Conservation (phyloP, 2,797 vertebrate species). For the Syncerus caffer region DNA sequence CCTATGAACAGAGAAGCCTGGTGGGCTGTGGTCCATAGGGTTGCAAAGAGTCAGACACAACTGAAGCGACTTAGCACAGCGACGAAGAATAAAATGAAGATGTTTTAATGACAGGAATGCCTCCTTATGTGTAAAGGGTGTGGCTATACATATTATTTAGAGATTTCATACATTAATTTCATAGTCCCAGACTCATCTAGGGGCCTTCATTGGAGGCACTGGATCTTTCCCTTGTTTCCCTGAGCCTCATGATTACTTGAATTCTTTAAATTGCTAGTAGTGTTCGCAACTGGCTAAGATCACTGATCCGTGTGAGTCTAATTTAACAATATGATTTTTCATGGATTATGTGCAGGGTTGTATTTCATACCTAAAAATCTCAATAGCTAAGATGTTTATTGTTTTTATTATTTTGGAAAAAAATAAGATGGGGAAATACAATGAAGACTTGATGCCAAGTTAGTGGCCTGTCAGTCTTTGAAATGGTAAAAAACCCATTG, state of each 20-base stretch:
- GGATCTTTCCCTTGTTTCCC: background rate
- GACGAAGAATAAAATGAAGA: background rate
- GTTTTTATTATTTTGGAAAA: background rate
- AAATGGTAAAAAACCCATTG: background rate
- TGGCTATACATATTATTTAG: background rate
- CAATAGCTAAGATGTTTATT: background rate
- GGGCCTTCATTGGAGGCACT: background rate
- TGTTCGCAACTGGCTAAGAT: background rate
- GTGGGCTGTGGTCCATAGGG: background rate
- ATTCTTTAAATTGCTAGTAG: background rate
- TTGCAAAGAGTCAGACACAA: background rate
- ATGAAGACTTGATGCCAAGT: background rate
- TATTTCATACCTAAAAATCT: background rate
- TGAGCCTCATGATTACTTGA: background rate
- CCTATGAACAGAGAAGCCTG: background rate
- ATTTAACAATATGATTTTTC: background rate
- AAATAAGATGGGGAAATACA: background rate
- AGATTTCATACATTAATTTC: background rate
- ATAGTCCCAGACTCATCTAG: background rate
- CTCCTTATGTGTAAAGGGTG: background rate
- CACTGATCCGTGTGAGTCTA: background rate
- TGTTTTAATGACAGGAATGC: background rate
- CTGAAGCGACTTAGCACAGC: background rate
- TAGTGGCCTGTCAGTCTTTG: background rate
- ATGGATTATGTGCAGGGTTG: background rate